Percentiles rank a stretch among this genome's conserved stretches.
Evolutionary conservation across 2,888 invertebrate genomes (phyloP).

Genomic region (Oxytorus armatus): DNA sequence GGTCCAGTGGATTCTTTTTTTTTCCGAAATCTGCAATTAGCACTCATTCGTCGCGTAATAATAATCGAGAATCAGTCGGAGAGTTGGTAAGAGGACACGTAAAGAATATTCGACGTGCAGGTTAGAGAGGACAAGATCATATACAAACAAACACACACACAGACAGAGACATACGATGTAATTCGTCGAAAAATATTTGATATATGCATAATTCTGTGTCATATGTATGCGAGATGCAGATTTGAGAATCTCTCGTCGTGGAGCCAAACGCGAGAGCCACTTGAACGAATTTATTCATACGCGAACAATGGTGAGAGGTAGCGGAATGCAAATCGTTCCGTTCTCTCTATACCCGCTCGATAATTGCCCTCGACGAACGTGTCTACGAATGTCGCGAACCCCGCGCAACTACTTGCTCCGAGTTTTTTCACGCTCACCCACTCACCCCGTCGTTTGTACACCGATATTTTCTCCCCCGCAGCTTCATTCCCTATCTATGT

Average conservation of each 20-base stretch:
- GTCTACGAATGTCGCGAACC: slow-evolving; percentile 69
- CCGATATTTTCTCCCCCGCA: slow-evolving; percentile 28
- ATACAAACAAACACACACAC: neutral
- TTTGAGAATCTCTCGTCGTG: slow-evolving; percentile 21
- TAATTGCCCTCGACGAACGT: slow-evolving; percentile 69
- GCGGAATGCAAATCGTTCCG: slow-evolving; percentile 68
- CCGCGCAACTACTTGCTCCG: slow-evolving; percentile 19
- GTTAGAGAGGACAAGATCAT: neutral
- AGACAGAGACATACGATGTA: neutral
- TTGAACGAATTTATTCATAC: slow-evolving; percentile 71
- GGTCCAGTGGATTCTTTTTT: slow-evolving; percentile 17
- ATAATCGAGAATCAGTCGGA: slow-evolving; percentile 36
- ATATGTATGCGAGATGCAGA: slow-evolving; percentile 14
- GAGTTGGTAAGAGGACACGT: neutral
- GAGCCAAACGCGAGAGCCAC: slow-evolving; percentile 56
- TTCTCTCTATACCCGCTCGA: slow-evolving; percentile 55
- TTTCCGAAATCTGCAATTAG: slow-evolving; percentile 51
- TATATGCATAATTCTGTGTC: slow-evolving; percentile 31
- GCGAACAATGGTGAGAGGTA: slow-evolving; percentile 65
- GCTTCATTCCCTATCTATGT: slow-evolving; percentile 13
- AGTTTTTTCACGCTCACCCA: slow-evolving; percentile 58
- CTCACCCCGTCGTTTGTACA: slow-evolving; percentile 29
- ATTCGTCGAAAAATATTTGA: slow-evolving; percentile 30
- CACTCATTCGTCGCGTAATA: slow-evolving; percentile 50
- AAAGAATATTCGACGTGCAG: slow-evolving; percentile 3